A percentile compares a stretch with the other conserved stretches of the same genome.
phyloP scores from a whole-genome alignment of 1,140 invertebrate species.

The Penaeus indicus region DNA sequence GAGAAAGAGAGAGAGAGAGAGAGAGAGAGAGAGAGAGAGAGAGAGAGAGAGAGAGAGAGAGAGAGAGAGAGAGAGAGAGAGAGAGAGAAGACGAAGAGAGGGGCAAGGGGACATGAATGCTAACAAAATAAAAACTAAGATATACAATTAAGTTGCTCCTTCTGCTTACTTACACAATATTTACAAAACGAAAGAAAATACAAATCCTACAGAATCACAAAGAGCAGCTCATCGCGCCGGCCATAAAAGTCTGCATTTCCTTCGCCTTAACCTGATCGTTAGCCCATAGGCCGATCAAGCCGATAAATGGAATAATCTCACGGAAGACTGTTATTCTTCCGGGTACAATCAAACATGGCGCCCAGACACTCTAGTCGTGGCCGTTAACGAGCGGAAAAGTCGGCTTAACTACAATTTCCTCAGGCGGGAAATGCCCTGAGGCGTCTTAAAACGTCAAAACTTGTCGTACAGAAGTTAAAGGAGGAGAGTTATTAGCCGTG shows the following conservation, averaged over 20 bases:
- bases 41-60: too few relatives aligned
- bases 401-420: constrained; percentile 3
- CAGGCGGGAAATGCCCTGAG: constrained; percentile 5
- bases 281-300: too few relatives aligned
- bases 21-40: not conserved
- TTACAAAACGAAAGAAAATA: not conserved
- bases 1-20: constrained; percentile 11
- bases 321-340: too few relatives aligned
- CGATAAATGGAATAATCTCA: too few relatives aligned
- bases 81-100: not conserved
- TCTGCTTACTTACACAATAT: too few relatives aligned
- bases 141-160: too few relatives aligned
- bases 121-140: not conserved
- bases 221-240: too few relatives aligned
- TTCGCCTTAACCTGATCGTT: too few relatives aligned
- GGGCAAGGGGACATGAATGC: not conserved
- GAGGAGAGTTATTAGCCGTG: constrained; percentile 5
- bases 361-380: too few relatives aligned
- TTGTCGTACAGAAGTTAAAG: constrained; percentile 13
- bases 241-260: too few relatives aligned
- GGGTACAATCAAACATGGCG: too few relatives aligned
- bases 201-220: not conserved
- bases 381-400: not conserved
- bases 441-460: constrained; percentile 27
- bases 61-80: too few relatives aligned